Conservation (phyloP, 2,888 invertebrate genomes). For the Crepidodera aurea region DNA sequence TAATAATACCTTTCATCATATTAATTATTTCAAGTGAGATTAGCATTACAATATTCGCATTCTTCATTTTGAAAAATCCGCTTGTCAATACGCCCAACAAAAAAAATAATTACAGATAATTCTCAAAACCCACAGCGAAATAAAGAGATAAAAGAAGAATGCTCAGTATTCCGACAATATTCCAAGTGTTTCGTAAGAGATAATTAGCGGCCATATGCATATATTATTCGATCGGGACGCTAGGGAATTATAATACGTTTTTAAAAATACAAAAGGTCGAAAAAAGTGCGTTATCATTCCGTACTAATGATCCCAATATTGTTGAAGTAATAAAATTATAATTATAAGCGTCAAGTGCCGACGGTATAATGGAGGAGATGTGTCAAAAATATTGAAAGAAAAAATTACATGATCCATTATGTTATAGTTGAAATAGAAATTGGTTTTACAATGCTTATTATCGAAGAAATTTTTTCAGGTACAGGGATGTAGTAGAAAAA, state of each 20-base stretch:
- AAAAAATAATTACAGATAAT: conserved; percentile 27
- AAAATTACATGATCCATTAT: conserved; percentile 37
- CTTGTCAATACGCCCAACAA: not conserved
- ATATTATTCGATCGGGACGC: conserved; percentile 30
- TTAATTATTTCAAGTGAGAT: no score
- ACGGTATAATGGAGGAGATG: conserved; percentile 37
- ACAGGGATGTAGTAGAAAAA: not conserved
- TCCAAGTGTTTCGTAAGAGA: conserved; percentile 37
- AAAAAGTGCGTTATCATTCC: conserved; percentile 40
- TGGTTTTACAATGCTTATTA: conserved; percentile 38
- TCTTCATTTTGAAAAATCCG: not conserved
- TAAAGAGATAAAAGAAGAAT: conserved; percentile 29
- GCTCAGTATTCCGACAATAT: conserved; percentile 24
- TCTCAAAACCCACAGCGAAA: conserved; percentile 30
- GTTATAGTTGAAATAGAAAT: conserved; percentile 35
- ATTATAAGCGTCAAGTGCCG: conserved; percentile 39
- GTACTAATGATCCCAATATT: conserved; percentile 42
- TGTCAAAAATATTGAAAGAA: conserved; percentile 38
- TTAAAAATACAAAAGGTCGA: conserved; percentile 38
- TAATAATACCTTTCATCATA: no score
- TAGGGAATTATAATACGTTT: conserved; percentile 37
- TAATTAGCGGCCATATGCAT: conserved; percentile 39
- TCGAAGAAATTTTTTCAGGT: conserved; percentile 23
- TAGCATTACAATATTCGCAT: not conserved
- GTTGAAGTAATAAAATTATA: conserved; percentile 43